These are phyloP conservation scores for Cardiocondyla obscurior DNA, from an alignment of 1,140 invertebrate genomes.

Conservation along the genomic window DNA sequence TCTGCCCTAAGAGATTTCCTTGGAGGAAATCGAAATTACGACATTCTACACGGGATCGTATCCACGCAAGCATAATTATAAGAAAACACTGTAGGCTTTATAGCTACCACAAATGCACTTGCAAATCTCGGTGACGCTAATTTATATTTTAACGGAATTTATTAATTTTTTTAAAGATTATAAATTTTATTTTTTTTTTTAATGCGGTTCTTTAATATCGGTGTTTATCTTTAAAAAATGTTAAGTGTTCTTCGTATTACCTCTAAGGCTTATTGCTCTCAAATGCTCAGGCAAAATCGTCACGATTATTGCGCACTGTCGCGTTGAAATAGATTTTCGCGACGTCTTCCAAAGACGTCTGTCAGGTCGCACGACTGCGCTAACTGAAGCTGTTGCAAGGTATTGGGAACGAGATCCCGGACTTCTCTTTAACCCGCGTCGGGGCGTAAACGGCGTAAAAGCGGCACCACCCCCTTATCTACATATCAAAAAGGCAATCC, in stretches of 20 bases:
- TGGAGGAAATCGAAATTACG: constrained; percentile 52
- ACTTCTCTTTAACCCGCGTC: constrained; percentile 56
- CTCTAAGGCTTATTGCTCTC: not conserved
- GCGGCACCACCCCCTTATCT: constrained; percentile 81
- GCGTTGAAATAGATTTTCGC: constrained; percentile 27
- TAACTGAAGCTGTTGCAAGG: constrained; percentile 48
- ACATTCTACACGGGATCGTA: not conserved
- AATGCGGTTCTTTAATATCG: not conserved
- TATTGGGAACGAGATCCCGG: constrained; percentile 22
- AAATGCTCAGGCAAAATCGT: not conserved
- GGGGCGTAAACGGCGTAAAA: constrained; percentile 83
- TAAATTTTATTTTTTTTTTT: not conserved
- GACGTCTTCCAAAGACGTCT: not conserved
- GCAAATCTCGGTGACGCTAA: not conserved
- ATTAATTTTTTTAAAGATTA: not conserved
- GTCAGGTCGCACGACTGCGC: constrained; percentile 5
- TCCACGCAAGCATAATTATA: constrained; percentile 24
- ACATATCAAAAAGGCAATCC: constrained; percentile 85
- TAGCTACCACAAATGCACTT: not conserved
- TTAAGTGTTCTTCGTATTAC: not conserved
- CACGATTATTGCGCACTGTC: constrained; percentile 31
- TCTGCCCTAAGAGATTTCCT: constrained; percentile 65
- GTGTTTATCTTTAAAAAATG: not conserved
- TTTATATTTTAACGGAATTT: not conserved
- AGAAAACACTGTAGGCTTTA: not conserved